phyloP scores from a whole-genome alignment of 2,888 invertebrate species.

The Stenodera caucasica region DNA sequence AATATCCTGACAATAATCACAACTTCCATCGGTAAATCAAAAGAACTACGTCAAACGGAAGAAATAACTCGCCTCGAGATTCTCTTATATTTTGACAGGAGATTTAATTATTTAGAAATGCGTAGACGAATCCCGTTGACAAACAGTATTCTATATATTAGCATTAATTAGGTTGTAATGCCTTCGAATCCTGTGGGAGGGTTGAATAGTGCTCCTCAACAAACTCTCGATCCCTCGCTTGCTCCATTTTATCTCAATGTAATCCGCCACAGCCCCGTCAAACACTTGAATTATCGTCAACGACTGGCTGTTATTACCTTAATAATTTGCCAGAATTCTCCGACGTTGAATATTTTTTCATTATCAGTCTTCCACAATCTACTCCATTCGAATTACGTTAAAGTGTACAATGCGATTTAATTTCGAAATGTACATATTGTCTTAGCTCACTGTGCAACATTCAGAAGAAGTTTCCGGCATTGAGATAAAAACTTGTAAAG shows the following conservation, averaged over 20 bases:
- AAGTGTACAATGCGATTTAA: background rate
- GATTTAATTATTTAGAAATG: background rate
- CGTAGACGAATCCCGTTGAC: background rate
- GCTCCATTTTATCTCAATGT: background rate
- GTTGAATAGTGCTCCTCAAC: background rate
- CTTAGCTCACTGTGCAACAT: background rate
- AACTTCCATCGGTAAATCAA: constrained; percentile 2
- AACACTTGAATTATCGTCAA: background rate
- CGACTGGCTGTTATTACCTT: background rate
- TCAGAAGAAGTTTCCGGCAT: constrained; percentile 8
- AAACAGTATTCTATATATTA: background rate
- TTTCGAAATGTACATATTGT: constrained; percentile 10
- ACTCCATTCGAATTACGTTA: background rate
- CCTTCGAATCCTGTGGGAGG: background rate
- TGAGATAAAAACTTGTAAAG: constrained; percentile 36
- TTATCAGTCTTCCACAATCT: background rate
- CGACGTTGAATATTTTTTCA: no score
- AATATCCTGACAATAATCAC: constrained; percentile 11
- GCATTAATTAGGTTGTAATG: constrained; percentile 5
- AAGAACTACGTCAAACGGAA: background rate
- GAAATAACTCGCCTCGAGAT: background rate
- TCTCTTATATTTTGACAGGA: background rate
- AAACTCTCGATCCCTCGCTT: background rate
- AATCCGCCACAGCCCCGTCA: background rate
- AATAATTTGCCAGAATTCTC: background rate